Conservation (phyloP, 2,113 vertebrate species). For the Trematocara stigmaticum region DNA sequence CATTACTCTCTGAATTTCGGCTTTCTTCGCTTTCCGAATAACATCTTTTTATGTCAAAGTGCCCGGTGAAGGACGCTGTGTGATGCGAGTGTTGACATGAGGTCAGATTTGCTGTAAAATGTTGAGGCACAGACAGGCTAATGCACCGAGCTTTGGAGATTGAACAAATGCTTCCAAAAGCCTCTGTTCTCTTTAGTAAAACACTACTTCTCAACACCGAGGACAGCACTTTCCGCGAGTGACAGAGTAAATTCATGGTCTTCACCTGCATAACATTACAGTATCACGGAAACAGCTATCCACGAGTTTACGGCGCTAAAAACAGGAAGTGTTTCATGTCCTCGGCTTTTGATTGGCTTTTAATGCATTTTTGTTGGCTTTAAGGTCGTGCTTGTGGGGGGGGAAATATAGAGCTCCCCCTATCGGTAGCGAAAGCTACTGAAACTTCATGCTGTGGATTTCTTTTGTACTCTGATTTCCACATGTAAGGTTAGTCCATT, state of each 20-base stretch:
- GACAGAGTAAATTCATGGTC: constrained; percentile 23
- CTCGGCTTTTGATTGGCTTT: constrained; percentile 36
- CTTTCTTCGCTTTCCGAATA: constrained; percentile 4
- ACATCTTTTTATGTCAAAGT: neutral
- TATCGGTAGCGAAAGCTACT: neutral
- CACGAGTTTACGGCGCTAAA: neutral
- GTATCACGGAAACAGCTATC: neutral
- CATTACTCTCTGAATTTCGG: neutral
- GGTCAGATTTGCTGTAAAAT: neutral
- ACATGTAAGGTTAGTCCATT: neutral
- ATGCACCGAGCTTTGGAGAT: neutral
- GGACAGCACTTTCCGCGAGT: neutral
- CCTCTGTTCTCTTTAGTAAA: neutral
- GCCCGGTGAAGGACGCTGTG: neutral
- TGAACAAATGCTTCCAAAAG: neutral
- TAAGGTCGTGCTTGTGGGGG: accelerated
- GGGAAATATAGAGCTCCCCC: neutral
- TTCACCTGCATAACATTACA: neutral
- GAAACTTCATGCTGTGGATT: neutral
- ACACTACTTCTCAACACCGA: neutral
- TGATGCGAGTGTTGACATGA: neutral
- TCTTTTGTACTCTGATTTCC: neutral
- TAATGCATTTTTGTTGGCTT: constrained; percentile 10
- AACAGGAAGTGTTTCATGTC: constrained; percentile 30
- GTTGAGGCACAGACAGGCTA: neutral